Conservation (phyloP, 2,797 vertebrate genomes). For the Orientallactaga sibirica region DNA sequence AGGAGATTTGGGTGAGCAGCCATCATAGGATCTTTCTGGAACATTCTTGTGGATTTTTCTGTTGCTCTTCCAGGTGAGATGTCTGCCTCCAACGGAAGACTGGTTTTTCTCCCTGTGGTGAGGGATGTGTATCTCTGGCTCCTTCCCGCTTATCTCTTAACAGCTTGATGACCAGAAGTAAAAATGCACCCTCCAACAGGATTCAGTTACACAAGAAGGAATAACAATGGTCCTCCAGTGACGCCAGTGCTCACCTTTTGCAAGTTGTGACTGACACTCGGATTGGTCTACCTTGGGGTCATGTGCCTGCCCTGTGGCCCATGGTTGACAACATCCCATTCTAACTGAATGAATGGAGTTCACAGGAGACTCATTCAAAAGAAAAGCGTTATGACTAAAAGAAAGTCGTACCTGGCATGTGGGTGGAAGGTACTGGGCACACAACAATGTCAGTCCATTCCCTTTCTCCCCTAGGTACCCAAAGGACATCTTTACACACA, state of each 20-base stretch:
- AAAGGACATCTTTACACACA: slow-evolving; percentile 8
- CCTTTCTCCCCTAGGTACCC: neutral
- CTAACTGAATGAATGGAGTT: neutral
- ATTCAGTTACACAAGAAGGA: neutral
- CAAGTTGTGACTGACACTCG: neutral
- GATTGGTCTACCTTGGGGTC: neutral
- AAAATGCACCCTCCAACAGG: neutral
- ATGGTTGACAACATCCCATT: neutral
- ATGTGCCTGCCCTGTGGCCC: neutral
- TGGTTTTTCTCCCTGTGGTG: neutral
- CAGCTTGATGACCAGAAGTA: slow-evolving; percentile 33
- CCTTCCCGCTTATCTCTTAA: slow-evolving; percentile 5
- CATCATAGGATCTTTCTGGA: slow-evolving; percentile 33
- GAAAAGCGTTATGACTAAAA: neutral
- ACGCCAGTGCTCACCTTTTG: no score
- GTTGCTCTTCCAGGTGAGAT: slow-evolving; percentile 14
- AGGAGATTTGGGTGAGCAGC: neutral
- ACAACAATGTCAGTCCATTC: neutral
- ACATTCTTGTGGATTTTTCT: slow-evolving; percentile 1
- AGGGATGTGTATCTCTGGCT: neutral
- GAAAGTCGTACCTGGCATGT: neutral
- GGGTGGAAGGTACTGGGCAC: neutral
- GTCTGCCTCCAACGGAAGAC: neutral
- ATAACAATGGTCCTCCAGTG: neutral
- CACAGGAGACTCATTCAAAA: neutral